Percentiles rank a stretch among this genome's conserved stretches.
Conservation (phyloP, 2,888 invertebrate species). For the Xestia ashworthii region DNA sequence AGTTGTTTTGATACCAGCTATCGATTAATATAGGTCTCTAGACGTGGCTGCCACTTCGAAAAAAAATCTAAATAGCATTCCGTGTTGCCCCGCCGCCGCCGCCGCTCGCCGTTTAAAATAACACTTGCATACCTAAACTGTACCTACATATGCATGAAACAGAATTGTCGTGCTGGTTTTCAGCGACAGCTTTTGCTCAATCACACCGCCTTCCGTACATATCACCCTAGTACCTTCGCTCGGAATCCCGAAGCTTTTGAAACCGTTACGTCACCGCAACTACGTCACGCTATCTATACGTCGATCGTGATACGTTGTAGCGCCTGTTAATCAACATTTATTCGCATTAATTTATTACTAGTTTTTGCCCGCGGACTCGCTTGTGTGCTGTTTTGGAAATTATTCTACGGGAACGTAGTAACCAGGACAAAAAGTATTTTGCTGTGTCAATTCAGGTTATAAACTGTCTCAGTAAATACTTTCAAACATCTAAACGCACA, state of each 20-base stretch:
- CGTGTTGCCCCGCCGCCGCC: not conserved
- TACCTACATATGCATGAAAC: not conserved
- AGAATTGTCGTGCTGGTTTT: not conserved
- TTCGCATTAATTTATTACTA: not conserved
- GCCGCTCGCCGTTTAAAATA: not conserved
- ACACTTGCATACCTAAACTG: not conserved
- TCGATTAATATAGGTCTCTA: no score
- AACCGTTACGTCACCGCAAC: not conserved
- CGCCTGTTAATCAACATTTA: not conserved
- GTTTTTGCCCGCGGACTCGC: not conserved
- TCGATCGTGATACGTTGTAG: not conserved
- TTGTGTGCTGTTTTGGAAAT: not conserved
- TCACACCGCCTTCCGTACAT: not conserved
- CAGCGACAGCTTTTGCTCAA: not conserved
- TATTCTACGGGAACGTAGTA: not conserved
- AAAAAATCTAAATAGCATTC: no score
- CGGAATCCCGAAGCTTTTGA: not conserved
- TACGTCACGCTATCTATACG: not conserved
- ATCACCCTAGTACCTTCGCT: constrained; percentile 7
- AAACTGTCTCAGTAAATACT: not conserved
- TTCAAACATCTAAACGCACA: not conserved
- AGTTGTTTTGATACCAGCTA: no score
- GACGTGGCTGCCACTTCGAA: no score
- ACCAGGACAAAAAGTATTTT: not conserved
- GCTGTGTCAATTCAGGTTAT: not conserved